Evolutionary conservation across 35 echinoderm and acorn worm species (phyloP).

Genomic region (Heliocidaris erythrogramma): DNA sequence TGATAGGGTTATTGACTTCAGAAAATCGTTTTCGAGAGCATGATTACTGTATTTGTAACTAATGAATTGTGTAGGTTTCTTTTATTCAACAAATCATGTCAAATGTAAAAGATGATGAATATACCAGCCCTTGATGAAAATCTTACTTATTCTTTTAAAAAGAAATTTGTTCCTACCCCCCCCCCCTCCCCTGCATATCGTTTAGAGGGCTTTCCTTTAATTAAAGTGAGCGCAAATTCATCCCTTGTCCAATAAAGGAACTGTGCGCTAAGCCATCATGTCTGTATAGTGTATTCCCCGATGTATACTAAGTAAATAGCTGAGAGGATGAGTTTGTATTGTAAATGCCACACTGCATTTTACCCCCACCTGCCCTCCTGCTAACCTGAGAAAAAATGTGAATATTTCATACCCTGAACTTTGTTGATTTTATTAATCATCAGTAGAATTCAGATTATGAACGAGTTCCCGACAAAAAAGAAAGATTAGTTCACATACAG

Average conservation of each 20-base stretch:
- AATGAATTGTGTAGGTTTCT: too few relatives aligned
- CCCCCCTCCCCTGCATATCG: neutral
- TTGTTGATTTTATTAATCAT: neutral
- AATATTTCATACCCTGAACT: neutral
- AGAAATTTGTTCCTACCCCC: neutral
- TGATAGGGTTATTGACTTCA: too few relatives aligned
- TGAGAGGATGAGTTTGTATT: neutral
- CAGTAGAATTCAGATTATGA: neutral
- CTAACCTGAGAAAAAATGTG: neutral
- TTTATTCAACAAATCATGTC: too few relatives aligned
- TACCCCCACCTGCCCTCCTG: neutral
- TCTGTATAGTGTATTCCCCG: neutral
- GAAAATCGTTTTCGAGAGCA: too few relatives aligned
- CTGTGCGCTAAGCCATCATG: neutral
- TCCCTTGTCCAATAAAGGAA: neutral
- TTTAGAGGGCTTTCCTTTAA: neutral
- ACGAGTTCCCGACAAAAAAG: neutral
- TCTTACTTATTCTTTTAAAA: neutral
- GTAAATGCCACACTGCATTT: neutral
- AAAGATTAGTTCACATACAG: neutral
- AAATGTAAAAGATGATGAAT: neutral
- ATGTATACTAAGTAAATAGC: conserved; percentile 2
- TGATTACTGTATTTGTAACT: too few relatives aligned
- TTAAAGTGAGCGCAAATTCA: conserved; percentile 1
- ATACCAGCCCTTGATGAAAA: neutral